Base-by-base conservation (phyloP, 2,888 invertebrate species). In the Sphecodes monilicornis region DNA sequence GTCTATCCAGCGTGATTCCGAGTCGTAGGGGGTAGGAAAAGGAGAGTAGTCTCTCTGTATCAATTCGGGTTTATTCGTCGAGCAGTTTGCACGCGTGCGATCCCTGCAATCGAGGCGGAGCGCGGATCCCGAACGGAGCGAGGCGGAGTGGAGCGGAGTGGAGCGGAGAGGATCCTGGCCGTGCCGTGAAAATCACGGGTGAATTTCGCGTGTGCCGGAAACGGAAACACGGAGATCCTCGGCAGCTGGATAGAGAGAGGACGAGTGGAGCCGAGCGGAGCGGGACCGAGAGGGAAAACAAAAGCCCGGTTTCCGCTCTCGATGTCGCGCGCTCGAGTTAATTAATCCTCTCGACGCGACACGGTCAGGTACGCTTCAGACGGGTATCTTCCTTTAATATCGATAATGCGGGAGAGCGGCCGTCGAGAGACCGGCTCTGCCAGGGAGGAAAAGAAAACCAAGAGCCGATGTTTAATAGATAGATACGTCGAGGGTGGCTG, bases 271-370 rank as follows among this genome's bases (percentile, higher is more conserved):
- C 50, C 29, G 68, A 26, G 13, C 26, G 1, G 32, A 57, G 75
- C 26, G 73, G 22, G 66, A 78, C 73, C 50, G 82, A 76, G 90
- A 86, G 74, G 72, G 76, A 74, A 84, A 86, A 90, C 90, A 90
- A 90, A 90, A 90, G 90, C 88, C 82, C 86, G 87, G 88, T 90
- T 90, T 88, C 87, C 86, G 87, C 87, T 91, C 87, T 85, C 87
- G 91, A 89, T 90, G 89, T 89, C 90, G 88, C 87, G 85, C 85
- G 88, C 90, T 86, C 88, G 89, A 90, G 91, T 93, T 92, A 92
- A 91, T 93, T 92, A 93, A 93, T 93, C 92, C 92, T 90, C 90
- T 91, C 90, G 89, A 85, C 90, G 88, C 90, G 88, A 91, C 87
- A 84, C 84, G 86, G 85, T 88, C 88, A 90, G 88, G 86, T 88